These are phyloP conservation scores for Loris lydekkerianus DNA, from an alignment of 2,797 vertebrate species.

Conservation along the genomic window DNA sequence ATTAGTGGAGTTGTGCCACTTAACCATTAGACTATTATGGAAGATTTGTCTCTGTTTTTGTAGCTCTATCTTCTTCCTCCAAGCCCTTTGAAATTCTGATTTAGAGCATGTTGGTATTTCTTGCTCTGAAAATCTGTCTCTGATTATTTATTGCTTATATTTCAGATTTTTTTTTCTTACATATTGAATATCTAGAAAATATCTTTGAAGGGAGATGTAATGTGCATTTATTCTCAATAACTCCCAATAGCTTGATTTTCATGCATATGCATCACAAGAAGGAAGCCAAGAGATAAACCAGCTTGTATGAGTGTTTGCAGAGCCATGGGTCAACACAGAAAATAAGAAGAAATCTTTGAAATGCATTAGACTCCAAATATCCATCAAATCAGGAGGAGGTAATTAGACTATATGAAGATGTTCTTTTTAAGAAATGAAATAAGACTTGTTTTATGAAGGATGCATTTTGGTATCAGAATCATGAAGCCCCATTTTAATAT, in stretches of 20 bases:
- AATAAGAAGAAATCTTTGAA: not conserved
- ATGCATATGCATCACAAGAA: not conserved
- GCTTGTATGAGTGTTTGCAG: not conserved
- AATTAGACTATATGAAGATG: not conserved
- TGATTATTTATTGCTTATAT: not conserved
- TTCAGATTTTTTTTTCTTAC: not conserved
- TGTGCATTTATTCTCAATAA: not conserved
- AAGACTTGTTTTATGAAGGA: not conserved
- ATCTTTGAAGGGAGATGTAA: not conserved
- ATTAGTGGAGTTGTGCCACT: not conserved
- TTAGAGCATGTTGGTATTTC: not conserved
- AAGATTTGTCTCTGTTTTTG: not conserved
- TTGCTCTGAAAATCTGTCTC: not conserved
- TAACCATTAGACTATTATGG: not conserved
- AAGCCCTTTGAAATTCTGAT: not conserved
- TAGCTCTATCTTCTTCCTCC: not conserved
- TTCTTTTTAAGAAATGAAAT: not conserved
- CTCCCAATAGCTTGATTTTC: not conserved
- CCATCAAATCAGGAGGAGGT: not conserved
- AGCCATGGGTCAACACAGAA: not conserved
- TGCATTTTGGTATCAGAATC: not conserved
- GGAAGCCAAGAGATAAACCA: not conserved
- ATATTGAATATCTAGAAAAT: not conserved
- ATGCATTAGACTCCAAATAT: not conserved
- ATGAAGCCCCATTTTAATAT: not conserved